Base-by-base conservation (phyloP, 1,140 invertebrate genomes). In the Pseudomyrmex pallidus region DNA sequence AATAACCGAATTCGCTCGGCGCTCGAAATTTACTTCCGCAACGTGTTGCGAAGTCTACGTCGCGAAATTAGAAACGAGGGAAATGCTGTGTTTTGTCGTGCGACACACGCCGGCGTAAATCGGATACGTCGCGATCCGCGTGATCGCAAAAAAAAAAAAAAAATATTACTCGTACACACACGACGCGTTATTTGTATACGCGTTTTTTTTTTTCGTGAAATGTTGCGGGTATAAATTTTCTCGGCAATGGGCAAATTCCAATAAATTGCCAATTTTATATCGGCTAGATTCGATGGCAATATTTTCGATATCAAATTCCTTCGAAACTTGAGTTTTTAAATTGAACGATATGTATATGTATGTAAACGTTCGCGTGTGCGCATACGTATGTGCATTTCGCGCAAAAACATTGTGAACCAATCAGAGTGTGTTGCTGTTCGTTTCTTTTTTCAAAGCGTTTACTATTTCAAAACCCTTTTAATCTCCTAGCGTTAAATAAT, bases 31-130 rank as follows among this genome's bases (percentile, higher is more conserved):
- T 80, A 80, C 76, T 80, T 66, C 35, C 76, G 54, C 66, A 72
- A 80, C 76, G 76, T 80, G 76, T 61, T 66, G 66, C 66, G 54
- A 77, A 54, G 59, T 59, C 66, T 46, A 70, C 76, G 66, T 78
- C 54, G 67, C 67, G 76, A 80, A 80, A 80, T 80, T 80, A 80
- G 76, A 80, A 80, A 72, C 76, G 76, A 59, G 66, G 44, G 59
- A 80, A 80, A 35, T 35, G 35, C 35, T 35, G 35, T 59, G 56
- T 61, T 59, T 44, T 80, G 48, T 59, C 52, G 52, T 59, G 22
- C 35, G 48, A 20, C 54, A 35, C 46, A 52, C 17, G 22, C 76
- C 22, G 76, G 66, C 35, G 44, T 59, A 80, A 80, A 70, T 80
- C 76, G 66, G 54, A 80, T 70, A 52, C 20, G 56, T 72, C 59